Evolutionary conservation across 1,140 invertebrate species (phyloP).

Genomic region (Pseudomyrmex dendroicus): DNA sequence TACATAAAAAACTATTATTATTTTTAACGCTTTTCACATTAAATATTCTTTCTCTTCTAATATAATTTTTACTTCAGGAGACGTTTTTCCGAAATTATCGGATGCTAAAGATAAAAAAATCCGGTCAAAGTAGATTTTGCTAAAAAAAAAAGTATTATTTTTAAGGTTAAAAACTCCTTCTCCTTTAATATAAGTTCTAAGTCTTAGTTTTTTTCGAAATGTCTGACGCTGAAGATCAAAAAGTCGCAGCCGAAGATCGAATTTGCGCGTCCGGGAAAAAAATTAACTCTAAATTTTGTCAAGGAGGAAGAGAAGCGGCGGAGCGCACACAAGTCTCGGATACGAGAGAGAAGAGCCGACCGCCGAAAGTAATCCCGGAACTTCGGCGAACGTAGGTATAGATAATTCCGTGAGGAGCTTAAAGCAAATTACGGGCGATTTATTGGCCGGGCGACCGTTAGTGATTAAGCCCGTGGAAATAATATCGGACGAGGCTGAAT

Average conservation of each 20-base stretch:
- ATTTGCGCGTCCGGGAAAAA: background rate
- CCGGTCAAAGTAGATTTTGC: no score
- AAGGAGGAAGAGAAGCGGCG: slow-evolving; percentile 10
- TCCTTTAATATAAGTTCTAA: background rate
- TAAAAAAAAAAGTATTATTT: no score
- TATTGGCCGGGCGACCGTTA: slow-evolving; percentile 48
- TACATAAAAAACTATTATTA: background rate
- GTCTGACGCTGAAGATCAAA: background rate
- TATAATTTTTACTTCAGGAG: background rate
- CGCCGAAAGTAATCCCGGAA: slow-evolving; percentile 60
- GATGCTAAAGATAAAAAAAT: no score
- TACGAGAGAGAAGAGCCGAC: background rate
- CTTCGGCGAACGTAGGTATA: slow-evolving; percentile 48
- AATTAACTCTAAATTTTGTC: slow-evolving; percentile 8
- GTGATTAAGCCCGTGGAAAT: slow-evolving; percentile 63
- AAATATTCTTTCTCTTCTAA: background rate
- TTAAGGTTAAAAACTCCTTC: no score
- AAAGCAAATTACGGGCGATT: slow-evolving; percentile 69
- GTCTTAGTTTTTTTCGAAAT: background rate
- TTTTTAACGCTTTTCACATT: background rate
- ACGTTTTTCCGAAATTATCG: no score
- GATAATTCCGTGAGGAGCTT: slow-evolving; percentile 62
- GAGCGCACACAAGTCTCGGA: no score
- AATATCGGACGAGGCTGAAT: slow-evolving; percentile 52
- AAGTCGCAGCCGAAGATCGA: background rate